Evolutionary conservation across 2,797 vertebrate genomes (phyloP).

Genomic region (Lutjanus argentimaculatus): DNA sequence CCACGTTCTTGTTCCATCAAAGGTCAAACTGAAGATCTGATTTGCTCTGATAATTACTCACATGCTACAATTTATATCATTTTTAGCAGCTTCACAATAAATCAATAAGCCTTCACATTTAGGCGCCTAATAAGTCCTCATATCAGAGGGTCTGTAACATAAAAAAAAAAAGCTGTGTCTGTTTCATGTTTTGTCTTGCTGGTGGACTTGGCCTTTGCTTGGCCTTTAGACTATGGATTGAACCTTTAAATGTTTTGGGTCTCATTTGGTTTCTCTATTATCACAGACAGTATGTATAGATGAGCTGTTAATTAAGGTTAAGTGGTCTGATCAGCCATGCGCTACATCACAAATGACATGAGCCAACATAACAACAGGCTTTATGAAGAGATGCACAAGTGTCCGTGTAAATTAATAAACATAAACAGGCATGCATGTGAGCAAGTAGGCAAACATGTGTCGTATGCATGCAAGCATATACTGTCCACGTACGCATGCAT

Average conservation of each 20-base stretch:
- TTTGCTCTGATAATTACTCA: conserved; percentile 40
- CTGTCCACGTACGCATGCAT: conserved; percentile 12
- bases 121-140: conserved; percentile 23
- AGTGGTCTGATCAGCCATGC: conserved; percentile 29
- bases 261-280: conserved; percentile 33
- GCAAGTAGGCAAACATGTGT: conserved; percentile 1
- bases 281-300: conserved; percentile 43
- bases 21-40: conserved; percentile 34
- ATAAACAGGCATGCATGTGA: conserved; percentile 9
- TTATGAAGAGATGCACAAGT: neutral
- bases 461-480: conserved; percentile 8
- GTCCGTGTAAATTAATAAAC: conserved; percentile 22
- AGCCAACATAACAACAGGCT: neutral
- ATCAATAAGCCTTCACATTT: conserved; percentile 48
- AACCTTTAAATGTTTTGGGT: conserved; percentile 53
- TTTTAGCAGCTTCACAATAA: conserved; percentile 24
- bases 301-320: conserved; percentile 56
- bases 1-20: conserved; percentile 1
- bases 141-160: conserved; percentile 21
- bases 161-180: neutral
- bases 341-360: conserved; percentile 13
- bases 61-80: conserved; percentile 22
- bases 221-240: conserved; percentile 52
- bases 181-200: conserved; percentile 22
- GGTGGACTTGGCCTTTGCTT: conserved; percentile 42